Conservation (phyloP, 2,888 invertebrate genomes). For the Aspidapion aeneum region DNA sequence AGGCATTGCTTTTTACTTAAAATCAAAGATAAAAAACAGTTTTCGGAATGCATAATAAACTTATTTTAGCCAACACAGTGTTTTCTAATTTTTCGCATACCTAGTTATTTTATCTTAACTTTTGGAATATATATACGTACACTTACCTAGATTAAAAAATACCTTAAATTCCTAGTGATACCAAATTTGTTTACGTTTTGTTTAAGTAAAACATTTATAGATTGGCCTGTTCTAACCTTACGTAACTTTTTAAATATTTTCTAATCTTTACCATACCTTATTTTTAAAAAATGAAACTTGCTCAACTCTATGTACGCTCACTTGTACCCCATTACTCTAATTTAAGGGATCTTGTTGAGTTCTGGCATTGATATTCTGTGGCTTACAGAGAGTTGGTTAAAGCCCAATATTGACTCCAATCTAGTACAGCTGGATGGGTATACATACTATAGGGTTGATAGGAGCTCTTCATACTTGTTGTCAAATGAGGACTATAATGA, state of each 20-base stretch:
- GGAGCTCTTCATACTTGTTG: background rate
- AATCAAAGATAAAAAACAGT: too few relatives aligned
- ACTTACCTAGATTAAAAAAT: too few relatives aligned
- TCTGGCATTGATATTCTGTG: background rate
- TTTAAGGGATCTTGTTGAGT: background rate
- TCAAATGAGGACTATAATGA: background rate
- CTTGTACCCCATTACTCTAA: background rate
- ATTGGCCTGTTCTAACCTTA: background rate
- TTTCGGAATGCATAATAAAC: too few relatives aligned
- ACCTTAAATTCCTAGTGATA: too few relatives aligned
- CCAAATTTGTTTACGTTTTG: background rate
- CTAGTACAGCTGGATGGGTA: background rate
- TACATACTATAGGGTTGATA: background rate
- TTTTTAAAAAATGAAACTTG: background rate
- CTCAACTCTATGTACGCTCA: background rate
- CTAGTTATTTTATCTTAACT: too few relatives aligned
- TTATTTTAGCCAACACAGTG: too few relatives aligned
- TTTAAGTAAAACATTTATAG: background rate
- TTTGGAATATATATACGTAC: too few relatives aligned
- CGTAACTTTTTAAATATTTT: too few relatives aligned
- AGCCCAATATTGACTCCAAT: background rate
- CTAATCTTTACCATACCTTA: too few relatives aligned
- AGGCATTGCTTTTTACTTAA: too few relatives aligned
- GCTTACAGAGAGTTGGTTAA: background rate
- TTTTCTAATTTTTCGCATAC: too few relatives aligned